Percentiles rank a stretch among this genome's conserved stretches.
Conservation (phyloP, 2,797 vertebrate genomes). For the Synaphobranchus kaupii region DNA sequence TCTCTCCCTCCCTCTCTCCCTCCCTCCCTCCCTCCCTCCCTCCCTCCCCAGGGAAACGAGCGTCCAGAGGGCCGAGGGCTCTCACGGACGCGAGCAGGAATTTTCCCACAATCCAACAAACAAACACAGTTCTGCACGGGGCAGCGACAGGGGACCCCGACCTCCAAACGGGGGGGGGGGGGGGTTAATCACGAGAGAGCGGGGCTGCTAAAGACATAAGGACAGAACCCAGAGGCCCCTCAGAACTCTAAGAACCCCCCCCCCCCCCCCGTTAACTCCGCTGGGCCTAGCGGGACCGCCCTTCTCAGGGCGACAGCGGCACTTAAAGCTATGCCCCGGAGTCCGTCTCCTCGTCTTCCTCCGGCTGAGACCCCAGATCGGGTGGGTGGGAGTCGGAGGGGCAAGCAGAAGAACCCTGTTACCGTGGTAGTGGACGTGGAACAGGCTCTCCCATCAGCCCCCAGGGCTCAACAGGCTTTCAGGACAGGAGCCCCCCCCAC, state of each 20-base stretch:
- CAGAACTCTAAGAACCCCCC: background rate
- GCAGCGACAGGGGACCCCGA: slow-evolving; percentile 57
- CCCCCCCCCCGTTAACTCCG: background rate
- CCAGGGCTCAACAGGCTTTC: too few species aligned
- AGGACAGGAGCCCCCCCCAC: background rate
- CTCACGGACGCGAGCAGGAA: slow-evolving; percentile 70
- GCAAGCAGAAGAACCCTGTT: background rate
- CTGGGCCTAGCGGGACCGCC: slow-evolving; percentile 38
- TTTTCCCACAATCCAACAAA: slow-evolving; percentile 79
- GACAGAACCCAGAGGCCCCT: slow-evolving; percentile 53
- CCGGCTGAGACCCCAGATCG: background rate
- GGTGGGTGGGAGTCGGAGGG: background rate
- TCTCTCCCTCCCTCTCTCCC: too few species aligned
- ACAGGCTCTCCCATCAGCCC: slow-evolving; percentile 12
- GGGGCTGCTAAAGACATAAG: slow-evolving; percentile 53
- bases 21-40: too few species aligned
- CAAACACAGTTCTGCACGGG: slow-evolving; percentile 66
- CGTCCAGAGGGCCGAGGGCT: slow-evolving; percentile 66
- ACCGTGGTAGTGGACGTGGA: background rate
- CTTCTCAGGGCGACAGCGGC: background rate
- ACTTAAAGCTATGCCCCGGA: background rate
- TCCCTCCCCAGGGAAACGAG: slow-evolving; percentile 58
- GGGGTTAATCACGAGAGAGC: slow-evolving; percentile 28
- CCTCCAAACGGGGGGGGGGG: slow-evolving; percentile 40
- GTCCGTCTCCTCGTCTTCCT: background rate